These are phyloP conservation scores for Balaenoptera acutorostrata DNA, from an alignment of 2,113 vertebrate species.

Conservation along the genomic window DNA sequence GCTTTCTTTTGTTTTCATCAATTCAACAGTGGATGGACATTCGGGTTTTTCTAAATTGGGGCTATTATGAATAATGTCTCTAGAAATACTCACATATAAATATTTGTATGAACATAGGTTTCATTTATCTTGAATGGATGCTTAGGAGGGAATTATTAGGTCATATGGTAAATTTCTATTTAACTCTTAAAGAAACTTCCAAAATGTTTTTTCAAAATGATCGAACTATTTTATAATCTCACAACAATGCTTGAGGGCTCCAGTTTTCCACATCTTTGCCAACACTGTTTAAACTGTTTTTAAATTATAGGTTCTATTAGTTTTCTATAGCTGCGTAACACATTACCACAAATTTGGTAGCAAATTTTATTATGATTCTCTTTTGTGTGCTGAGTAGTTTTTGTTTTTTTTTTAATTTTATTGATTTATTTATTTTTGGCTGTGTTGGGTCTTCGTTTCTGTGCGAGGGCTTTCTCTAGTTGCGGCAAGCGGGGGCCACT, in stretches of 20 bases:
- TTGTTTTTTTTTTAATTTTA: too few relatives aligned
- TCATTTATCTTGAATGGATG: not conserved
- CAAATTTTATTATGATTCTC: not conserved
- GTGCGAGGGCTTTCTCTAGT: too few relatives aligned
- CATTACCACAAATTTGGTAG: not conserved
- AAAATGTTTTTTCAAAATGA: not conserved
- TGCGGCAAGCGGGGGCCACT: too few relatives aligned
- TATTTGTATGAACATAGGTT: not conserved
- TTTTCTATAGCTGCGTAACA: not conserved
- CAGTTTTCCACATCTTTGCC: not conserved
- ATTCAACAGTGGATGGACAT: not conserved
- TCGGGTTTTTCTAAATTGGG: not conserved
- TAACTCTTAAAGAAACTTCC: not conserved
- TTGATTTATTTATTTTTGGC: too few relatives aligned
- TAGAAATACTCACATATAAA: not conserved
- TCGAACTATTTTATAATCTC: not conserved
- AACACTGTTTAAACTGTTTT: not conserved
- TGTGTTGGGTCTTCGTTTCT: too few relatives aligned
- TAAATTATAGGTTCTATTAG: not conserved
- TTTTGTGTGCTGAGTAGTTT: too few relatives aligned
- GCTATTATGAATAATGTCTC: not conserved
- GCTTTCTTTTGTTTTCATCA: not conserved
- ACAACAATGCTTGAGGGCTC: not conserved
- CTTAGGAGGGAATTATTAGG: not conserved
- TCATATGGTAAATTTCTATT: not conserved